phyloP scores from a whole-genome alignment of 2,113 vertebrate genomes.

The Crotalus viridis region DNA sequence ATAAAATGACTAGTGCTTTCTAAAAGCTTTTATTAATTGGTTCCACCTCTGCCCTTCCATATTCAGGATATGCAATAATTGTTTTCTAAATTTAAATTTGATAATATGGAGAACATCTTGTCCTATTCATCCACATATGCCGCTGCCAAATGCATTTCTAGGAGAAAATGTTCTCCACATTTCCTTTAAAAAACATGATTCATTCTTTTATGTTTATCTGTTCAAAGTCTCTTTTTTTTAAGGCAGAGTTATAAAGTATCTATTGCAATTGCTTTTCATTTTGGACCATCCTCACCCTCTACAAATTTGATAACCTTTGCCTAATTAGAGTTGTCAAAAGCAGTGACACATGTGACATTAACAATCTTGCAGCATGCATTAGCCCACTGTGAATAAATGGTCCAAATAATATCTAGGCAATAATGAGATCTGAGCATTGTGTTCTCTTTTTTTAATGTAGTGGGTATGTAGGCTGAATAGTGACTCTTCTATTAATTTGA shows the following conservation, averaged over 20 bases:
- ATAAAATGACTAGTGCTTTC: background rate
- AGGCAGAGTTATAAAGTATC: background rate
- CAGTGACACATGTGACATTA: conserved; percentile 60
- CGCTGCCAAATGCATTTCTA: background rate
- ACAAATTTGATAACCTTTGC: conserved; percentile 56
- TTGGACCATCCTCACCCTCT: background rate
- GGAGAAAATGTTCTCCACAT: background rate
- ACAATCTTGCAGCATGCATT: conserved; percentile 57
- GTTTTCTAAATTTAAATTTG: background rate
- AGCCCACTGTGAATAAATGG: conserved; percentile 42
- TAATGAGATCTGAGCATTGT: conserved; percentile 4
- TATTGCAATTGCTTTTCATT: background rate
- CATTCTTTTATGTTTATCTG: background rate
- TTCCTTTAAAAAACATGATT: background rate
- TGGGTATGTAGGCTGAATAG: conserved; percentile 24
- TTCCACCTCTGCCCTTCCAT: background rate
- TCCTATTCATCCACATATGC: background rate
- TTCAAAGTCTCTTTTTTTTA: background rate
- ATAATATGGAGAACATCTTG: conserved; percentile 6
- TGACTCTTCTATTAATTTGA: conserved; percentile 11
- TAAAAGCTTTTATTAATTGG: background rate
- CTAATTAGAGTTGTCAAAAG: conserved; percentile 61
- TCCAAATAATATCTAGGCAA: conserved; percentile 46
- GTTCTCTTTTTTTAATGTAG: background rate
- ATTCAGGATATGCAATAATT: background rate